Conservation (phyloP, 2,113 vertebrate genomes). For the Aramus guarauna region DNA sequence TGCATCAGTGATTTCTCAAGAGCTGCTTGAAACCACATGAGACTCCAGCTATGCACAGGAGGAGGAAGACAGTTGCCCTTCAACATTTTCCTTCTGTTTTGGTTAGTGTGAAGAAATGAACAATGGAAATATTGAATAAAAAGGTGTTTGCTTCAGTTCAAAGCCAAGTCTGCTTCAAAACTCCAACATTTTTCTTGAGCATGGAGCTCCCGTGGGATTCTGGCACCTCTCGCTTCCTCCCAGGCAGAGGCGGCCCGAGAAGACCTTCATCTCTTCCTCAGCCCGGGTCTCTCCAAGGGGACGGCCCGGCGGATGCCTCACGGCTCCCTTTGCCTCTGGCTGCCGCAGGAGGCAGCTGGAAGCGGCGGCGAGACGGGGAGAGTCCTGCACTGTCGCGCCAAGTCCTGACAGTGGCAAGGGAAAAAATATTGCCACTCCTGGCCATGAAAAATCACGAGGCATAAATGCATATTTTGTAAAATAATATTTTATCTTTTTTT, state of each 20-base stretch:
- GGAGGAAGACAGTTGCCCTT: neutral
- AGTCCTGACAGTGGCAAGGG: neutral
- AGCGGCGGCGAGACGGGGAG: rapidly evolving
- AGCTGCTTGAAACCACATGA: neutral
- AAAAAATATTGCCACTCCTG: neutral
- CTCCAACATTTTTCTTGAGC: rapidly evolving
- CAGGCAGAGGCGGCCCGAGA: neutral
- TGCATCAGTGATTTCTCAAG: too few species aligned
- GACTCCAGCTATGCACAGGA: neutral
- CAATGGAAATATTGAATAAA: neutral
- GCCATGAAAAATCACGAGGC: neutral
- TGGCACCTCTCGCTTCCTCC: neutral
- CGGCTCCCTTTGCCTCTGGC: neutral
- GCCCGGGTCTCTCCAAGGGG: rapidly evolving
- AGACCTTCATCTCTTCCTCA: neutral
- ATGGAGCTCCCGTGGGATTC: rapidly evolving
- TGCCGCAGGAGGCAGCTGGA: neutral
- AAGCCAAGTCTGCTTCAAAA: neutral
- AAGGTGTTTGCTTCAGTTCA: neutral
- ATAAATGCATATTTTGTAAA: neutral
- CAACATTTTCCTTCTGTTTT: neutral
- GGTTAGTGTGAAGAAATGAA: neutral
- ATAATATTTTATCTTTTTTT: neutral
- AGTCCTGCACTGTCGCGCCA: rapidly evolving
- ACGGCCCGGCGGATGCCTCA: rapidly evolving